phyloP scores from a whole-genome alignment of 1,140 invertebrate genomes.

The Lasaia peninsularis region DNA sequence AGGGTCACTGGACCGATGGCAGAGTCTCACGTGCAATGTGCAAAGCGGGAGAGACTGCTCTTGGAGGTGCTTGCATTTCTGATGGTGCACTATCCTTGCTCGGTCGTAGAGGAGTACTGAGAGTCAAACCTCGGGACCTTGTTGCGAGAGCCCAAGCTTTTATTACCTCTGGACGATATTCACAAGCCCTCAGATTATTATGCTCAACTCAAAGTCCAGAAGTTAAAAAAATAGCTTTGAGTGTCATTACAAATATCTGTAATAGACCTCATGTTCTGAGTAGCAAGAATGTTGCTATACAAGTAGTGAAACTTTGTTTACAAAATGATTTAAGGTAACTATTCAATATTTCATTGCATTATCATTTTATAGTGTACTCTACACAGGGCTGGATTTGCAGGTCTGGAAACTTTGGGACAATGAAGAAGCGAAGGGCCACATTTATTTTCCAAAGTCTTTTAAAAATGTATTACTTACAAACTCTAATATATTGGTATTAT shows the following conservation, averaged over 20 bases:
- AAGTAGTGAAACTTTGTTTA: conserved; percentile 51
- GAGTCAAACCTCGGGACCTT: conserved; percentile 86
- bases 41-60: conserved; percentile 65
- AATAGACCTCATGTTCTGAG: conserved; percentile 51
- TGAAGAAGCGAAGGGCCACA: too few relatives aligned
- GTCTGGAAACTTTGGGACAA: too few relatives aligned
- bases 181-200: conserved; percentile 76
- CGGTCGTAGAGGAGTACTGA: conserved; percentile 90
- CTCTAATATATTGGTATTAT: too few relatives aligned
- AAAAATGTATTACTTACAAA: too few relatives aligned
- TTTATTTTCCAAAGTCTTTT: too few relatives aligned
- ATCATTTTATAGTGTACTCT: too few relatives aligned
- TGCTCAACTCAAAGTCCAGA: conserved; percentile 41
- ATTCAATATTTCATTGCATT: neutral
- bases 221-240: conserved; percentile 36
- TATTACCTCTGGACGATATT: conserved; percentile 78
- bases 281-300: conserved; percentile 52
- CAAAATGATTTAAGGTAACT: conserved; percentile 53
- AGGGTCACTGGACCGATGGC: conserved; percentile 87
- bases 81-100: conserved; percentile 90
- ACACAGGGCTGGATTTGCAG: too few relatives aligned
- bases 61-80: conserved; percentile 89
- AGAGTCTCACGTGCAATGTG: conserved; percentile 80
- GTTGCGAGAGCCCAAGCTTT: conserved; percentile 48
- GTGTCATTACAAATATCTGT: conserved; percentile 44